Percentiles rank a stretch among this genome's conserved stretches.
Evolutionary conservation across 1,140 invertebrate genomes (phyloP).

Genomic region (Anastrepha obliqua): DNA sequence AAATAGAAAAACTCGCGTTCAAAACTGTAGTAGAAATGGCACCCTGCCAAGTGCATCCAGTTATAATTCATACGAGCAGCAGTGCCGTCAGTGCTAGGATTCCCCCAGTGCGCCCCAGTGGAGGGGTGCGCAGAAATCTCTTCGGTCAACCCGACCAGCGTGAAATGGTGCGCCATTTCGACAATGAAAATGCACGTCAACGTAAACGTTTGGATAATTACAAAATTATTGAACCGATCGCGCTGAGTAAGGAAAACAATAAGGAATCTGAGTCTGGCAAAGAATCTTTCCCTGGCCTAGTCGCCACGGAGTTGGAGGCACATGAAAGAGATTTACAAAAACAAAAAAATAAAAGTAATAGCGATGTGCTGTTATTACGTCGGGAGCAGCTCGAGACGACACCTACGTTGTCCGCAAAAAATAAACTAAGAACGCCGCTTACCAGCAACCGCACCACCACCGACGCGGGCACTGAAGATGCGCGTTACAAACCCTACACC

Average conservation of each 20-base stretch:
- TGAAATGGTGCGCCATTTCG: conserved; percentile 28
- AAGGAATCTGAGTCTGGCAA: neutral
- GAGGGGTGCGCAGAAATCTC: conserved; percentile 13
- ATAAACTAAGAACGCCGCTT: conserved; percentile 5
- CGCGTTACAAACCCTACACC: conserved; percentile 28
- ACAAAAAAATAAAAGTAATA: neutral
- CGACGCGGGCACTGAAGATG: neutral
- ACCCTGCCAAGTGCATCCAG: conserved; percentile 36
- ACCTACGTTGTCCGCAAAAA: neutral
- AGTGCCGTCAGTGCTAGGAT: neutral
- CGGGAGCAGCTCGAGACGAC: conserved; percentile 12
- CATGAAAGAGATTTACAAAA: neutral
- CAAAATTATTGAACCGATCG: neutral
- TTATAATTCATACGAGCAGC: neutral
- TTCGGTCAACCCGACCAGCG: conserved; percentile 29
- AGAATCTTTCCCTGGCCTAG: neutral
- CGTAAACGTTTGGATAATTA: conserved; percentile 22
- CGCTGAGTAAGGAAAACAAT: neutral
- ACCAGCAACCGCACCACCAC: neutral
- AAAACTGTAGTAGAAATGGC: conserved; percentile 5
- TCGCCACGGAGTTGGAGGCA: conserved; percentile 23
- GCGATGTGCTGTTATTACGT: neutral
- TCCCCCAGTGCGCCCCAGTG: conserved; percentile 8
- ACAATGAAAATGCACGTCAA: conserved; percentile 39
- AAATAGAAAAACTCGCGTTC: neutral